Base-by-base conservation (phyloP, 2,888 invertebrate genomes). In the Tetragonisca angustula region DNA sequence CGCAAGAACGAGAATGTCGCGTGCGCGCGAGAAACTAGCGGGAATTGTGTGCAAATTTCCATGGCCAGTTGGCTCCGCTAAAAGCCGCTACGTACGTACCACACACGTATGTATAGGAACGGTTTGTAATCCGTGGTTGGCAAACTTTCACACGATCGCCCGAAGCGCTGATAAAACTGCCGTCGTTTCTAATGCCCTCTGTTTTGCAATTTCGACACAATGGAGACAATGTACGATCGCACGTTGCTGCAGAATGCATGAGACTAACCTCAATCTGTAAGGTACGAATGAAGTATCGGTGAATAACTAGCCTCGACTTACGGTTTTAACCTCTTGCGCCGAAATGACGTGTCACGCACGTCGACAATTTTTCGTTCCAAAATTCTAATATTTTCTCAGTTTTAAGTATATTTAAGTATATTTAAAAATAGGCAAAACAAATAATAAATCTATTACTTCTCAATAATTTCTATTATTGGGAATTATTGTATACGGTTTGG, bases 41-140 rank as follows among this genome's bases (percentile, higher is more conserved):
- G 62, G 52, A 64, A 83, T 76, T 74, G 76, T 73, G 76, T 56
- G 71, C 52, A 73, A 72, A 79, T 78, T 83, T 77, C 32, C 65
- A 54, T 21, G 24, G 56, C 9, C 75, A 81, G 79, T 80, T 70
- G 77, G 72, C 68, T 81, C 76, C 74, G 24, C 68, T 69, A 27
- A 27, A 72, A 69, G 52, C 70, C 56, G 36, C 50, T 59, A 54
- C 13, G 32, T 3, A 15, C 21, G 21, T 15, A 54, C 67, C 9
- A 11, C 43, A 43, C 43, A 1, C 9, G 43, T 43, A 43, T 43
- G 36, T 43, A 43, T 9, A 24, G 17, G 43, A 27, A 32, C n/a
- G 50, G n/a, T 43, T 32, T 43, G 69, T 69, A 69, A 79, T 74
- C 50, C 17, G 56, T 69, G 59, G 49, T 73, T 69, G 73, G 69